Conservation (phyloP, 2,113 vertebrate species). For the Ancistrus triradiatus region DNA sequence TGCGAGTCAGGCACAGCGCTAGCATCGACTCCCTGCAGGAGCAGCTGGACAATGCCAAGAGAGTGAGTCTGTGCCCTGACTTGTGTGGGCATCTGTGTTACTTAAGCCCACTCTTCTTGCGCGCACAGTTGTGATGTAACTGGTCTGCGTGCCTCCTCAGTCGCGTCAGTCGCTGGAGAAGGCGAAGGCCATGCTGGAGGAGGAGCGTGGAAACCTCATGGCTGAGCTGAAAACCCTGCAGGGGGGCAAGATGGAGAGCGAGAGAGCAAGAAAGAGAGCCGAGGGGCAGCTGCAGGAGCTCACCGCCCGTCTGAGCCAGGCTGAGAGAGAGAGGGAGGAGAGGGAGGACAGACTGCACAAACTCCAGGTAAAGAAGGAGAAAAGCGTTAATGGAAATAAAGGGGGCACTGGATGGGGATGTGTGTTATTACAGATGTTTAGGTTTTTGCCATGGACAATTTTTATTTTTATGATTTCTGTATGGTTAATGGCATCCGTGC, state of each 20-base stretch:
- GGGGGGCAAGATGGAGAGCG: constrained; percentile 72
- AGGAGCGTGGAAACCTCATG: constrained; percentile 69
- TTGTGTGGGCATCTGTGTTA: no score
- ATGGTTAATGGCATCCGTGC: no score
- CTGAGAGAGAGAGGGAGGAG: constrained; percentile 73
- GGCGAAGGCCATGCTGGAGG: constrained; percentile 72
- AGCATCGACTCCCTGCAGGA: constrained; percentile 78
- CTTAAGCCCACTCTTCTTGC: background rate
- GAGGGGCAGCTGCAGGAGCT: constrained; percentile 79
- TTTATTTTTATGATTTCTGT: no score
- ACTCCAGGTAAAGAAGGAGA: constrained; percentile 60
- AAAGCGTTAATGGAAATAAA: no score
- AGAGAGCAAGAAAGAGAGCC: constrained; percentile 76
- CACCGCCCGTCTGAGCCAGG: constrained; percentile 68
- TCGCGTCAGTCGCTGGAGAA: constrained; percentile 79
- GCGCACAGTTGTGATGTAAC: background rate
- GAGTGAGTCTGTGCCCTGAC: constrained; percentile 60
- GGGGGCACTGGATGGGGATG: no score
- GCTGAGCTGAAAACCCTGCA: constrained; percentile 75
- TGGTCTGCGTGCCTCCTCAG: constrained; percentile 42
- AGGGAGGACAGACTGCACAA: constrained; percentile 72
- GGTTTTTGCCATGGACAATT: no score
- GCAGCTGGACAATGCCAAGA: constrained; percentile 83
- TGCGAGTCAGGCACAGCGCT: constrained; percentile 76
- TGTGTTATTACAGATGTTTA: no score